These are phyloP conservation scores for Streblospio benedicti DNA, from an alignment of 1,140 invertebrate species.

Conservation along the genomic window DNA sequence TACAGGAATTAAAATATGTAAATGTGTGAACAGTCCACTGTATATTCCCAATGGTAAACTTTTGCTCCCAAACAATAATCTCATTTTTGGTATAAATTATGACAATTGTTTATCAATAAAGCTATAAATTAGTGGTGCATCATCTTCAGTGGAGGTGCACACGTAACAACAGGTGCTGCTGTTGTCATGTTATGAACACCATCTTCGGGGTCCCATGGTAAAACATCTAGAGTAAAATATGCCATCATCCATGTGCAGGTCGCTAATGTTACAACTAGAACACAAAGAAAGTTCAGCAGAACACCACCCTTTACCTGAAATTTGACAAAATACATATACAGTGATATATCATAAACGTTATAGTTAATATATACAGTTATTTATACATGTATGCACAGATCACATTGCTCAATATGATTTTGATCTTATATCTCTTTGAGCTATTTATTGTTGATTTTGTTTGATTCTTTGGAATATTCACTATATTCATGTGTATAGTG, in stretches of 20 bases:
- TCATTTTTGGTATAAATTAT: too few species aligned
- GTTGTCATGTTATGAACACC: background rate
- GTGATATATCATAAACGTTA: background rate
- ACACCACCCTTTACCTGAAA: slow-evolving; percentile 59
- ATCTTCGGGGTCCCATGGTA: slow-evolving; percentile 48
- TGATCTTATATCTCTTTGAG: background rate
- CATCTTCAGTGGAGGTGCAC: too few species aligned
- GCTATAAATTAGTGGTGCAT: too few species aligned
- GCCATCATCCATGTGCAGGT: slow-evolving; percentile 58
- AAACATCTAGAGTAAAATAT: slow-evolving; percentile 52
- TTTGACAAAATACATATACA: too few species aligned
- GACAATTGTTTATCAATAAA: too few species aligned
- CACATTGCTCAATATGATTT: background rate
- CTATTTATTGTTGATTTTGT: background rate
- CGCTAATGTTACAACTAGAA: slow-evolving; percentile 56
- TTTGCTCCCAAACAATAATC: too few species aligned
- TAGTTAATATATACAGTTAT: background rate
- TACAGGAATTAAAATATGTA: too few species aligned
- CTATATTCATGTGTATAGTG: background rate
- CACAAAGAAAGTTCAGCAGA: slow-evolving; percentile 64
- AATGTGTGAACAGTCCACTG: too few species aligned
- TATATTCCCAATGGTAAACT: too few species aligned
- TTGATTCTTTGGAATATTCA: background rate
- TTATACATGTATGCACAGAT: background rate
- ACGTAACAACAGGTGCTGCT: too few species aligned